Percentiles rank a stretch among this genome's conserved stretches.
phyloP scores from a whole-genome alignment of 2,113 vertebrate species.

The Ellobius talpinus region DNA sequence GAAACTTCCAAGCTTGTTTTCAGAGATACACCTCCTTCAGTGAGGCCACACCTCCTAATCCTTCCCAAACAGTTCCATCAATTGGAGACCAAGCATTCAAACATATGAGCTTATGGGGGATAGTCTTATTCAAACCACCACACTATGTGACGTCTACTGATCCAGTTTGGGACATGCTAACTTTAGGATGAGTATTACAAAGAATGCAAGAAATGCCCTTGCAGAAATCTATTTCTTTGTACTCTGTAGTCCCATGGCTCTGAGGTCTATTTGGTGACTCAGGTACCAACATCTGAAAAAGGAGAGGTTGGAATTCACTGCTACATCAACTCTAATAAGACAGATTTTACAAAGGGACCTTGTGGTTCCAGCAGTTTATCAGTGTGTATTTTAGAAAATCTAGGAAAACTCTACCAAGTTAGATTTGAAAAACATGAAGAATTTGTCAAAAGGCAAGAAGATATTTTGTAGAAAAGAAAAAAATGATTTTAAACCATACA shows the following conservation, averaged over 20 bases:
- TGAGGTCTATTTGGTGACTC: not conserved
- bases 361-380: not conserved
- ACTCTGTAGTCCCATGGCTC: not conserved
- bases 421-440: not conserved
- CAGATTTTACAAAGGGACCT: not conserved
- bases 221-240: not conserved
- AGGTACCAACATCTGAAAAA: not conserved
- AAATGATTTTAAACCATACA: constrained; percentile 23
- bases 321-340: not conserved
- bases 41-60: not conserved
- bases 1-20: not conserved
- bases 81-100: not conserved
- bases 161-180: not conserved
- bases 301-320: not conserved
- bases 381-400: constrained; percentile 24
- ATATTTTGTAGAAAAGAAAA: not conserved
- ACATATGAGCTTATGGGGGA: not conserved
- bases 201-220: not conserved
- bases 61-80: not conserved
- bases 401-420: constrained; percentile 11
- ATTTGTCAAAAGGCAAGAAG: constrained; percentile 36
- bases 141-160: not conserved
- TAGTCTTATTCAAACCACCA: not conserved
- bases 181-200: not conserved
- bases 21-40: not conserved